Evolutionary conservation across 2,113 vertebrate genomes (phyloP).

Genomic region (Etheostoma cragini): DNA sequence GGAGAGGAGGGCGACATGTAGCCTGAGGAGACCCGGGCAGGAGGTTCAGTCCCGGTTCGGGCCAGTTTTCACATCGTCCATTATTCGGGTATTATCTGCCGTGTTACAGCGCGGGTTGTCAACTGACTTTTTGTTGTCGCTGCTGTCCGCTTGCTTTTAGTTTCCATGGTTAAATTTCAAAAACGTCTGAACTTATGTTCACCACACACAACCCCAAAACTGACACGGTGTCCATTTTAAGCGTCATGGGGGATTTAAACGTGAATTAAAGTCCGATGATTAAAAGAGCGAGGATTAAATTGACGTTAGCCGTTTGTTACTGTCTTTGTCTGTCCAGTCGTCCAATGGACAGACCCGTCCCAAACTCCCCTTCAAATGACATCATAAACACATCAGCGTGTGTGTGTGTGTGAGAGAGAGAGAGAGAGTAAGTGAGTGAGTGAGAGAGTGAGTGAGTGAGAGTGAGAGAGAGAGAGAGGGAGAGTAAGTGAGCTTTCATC

Average conservation of each 20-base stretch:
- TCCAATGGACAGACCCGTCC: slow-evolving; percentile 26
- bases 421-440: slow-evolving; percentile 26
- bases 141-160: slow-evolving; percentile 15
- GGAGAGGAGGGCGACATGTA: slow-evolving; percentile 71
- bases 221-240: background rate
- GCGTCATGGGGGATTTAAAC: background rate
- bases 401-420: slow-evolving; percentile 1
- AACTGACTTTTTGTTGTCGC: slow-evolving; percentile 30
- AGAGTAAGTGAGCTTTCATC: background rate
- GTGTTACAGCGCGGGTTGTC: slow-evolving; percentile 11
- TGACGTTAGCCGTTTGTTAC: background rate
- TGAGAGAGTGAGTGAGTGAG: slow-evolving; percentile 6
- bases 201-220: background rate
- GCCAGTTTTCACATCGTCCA: slow-evolving; percentile 51
- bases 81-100: slow-evolving; percentile 42
- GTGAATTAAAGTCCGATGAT: background rate
- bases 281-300: slow-evolving; percentile 13
- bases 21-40: slow-evolving; percentile 15
- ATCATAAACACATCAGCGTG: slow-evolving; percentile 25
- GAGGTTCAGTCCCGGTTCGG: slow-evolving; percentile 49
- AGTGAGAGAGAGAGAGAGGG: slow-evolving; percentile 25
- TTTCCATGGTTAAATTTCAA: slow-evolving; percentile 42
- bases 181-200: background rate
- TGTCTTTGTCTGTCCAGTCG: slow-evolving; percentile 26
- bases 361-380: slow-evolving; percentile 68